phyloP scores from a whole-genome alignment of 2,113 vertebrate genomes.

The Tragelaphus buxtoni region DNA sequence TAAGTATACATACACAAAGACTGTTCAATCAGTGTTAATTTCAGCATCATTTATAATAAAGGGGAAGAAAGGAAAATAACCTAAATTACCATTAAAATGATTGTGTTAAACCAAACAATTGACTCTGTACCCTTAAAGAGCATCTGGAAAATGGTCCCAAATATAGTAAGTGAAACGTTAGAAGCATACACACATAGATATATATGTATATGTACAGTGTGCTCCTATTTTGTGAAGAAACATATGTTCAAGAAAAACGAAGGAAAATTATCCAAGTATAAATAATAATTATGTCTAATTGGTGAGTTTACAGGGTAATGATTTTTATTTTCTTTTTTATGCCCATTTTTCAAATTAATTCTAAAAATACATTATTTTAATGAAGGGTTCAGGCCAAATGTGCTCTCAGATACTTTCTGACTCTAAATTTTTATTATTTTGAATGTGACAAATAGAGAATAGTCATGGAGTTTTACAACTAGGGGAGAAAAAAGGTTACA shows the following conservation, averaged over 20 bases:
- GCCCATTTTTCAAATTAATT: constrained; percentile 21
- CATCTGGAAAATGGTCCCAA: neutral
- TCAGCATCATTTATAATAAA: neutral
- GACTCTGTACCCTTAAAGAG: neutral
- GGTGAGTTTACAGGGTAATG: neutral
- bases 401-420: neutral
- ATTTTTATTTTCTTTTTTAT: neutral
- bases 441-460: neutral
- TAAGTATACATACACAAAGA: neutral
- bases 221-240: neutral
- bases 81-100: neutral
- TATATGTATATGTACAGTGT: neutral
- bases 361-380: constrained; percentile 1
- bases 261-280: neutral
- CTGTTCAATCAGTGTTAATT: neutral
- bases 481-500: neutral
- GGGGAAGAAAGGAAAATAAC: neutral
- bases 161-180: neutral
- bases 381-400: neutral
- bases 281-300: neutral
- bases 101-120: neutral
- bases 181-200: neutral
- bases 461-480: neutral
- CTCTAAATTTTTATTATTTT: neutral
- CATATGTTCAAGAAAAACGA: neutral